Base-by-base conservation (phyloP, 2,797 vertebrate genomes). In the Malacoctenus gilli region DNA sequence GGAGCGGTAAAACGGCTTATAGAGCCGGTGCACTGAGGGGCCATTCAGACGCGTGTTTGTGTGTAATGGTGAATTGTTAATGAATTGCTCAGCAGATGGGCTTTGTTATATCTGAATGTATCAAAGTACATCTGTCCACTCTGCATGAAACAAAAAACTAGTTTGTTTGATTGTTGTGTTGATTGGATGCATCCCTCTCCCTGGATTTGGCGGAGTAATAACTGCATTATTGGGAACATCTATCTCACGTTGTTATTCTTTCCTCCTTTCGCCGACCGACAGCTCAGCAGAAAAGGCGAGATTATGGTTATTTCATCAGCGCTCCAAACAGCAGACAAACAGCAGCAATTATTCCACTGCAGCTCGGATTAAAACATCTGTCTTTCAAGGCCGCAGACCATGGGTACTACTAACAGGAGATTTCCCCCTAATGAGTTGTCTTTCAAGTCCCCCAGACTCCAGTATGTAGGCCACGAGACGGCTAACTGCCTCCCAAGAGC, bases 361-460 rank as follows among this genome's bases (percentile, higher is more conserved):
- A 59, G 44, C 20, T 57, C 3, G 40, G 14, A 61, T 68, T 35
- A 55, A 69, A 59, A 68, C 12, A 56, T 59, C 22, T 59, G 41
- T 64, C 34, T 82, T 75, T 75, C 54, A 83, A 75, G 64, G 63
- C 47, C 23, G 49, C 19, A 59, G 50, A 62, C 21, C 25, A 36
- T 44, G 12, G 68, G 54, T 68, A 34, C 51, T 52, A 40, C 52
- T 36, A 62, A 74, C 37, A 43, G 42, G 49, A 49, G 43, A 55
- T 67, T 64, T 68, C 38, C 55, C 57, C 35, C 22, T 50, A 67
- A 67, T 81, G 63, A 82, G 43, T 59, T 47, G 39, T 61, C 54
- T 68, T 69, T 68, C 13, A 61, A 63, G 54, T 69, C 32, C 58
- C 43, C 19, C 8, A 49, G 63, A 62, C 50, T 48, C 55, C 25